These are phyloP conservation scores for Pogonomyrmex californicus DNA, from an alignment of 1,140 invertebrate species.

Conservation along the genomic window DNA sequence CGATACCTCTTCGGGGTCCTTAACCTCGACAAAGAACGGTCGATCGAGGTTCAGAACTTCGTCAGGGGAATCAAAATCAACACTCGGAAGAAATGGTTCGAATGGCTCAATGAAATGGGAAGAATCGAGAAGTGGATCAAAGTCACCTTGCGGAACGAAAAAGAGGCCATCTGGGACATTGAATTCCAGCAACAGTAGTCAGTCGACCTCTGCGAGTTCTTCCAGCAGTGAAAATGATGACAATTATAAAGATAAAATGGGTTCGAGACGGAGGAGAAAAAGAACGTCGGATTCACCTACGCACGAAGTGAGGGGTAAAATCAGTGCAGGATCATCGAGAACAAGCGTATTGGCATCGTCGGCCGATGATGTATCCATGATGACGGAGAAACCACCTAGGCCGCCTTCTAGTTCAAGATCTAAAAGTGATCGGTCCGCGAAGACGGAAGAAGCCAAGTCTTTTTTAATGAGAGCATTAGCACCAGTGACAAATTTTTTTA, in stretches of 20 bases:
- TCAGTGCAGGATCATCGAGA: constrained; percentile 83
- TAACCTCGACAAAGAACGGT: constrained; percentile 65
- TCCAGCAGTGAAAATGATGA: constrained; percentile 80
- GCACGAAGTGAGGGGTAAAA: constrained; percentile 76
- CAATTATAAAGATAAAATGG: constrained; percentile 44
- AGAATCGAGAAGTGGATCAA: constrained; percentile 72
- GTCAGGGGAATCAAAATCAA: constrained; percentile 67
- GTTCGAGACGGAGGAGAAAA: constrained; percentile 70
- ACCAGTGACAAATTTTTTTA: constrained; percentile 90
- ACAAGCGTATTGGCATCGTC: constrained; percentile 87
- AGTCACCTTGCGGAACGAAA: constrained; percentile 69
- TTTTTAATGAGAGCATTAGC: constrained; percentile 91
- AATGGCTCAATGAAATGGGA: constrained; percentile 36
- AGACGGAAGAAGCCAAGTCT: constrained; percentile 90
- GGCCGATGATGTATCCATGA: constrained; percentile 88
- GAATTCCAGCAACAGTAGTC: constrained; percentile 78
- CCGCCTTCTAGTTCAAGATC: constrained; percentile 85
- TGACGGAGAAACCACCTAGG: constrained; percentile 87
- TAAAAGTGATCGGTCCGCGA: constrained; percentile 85
- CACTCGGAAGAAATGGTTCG: constrained; percentile 33
- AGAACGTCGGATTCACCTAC: constrained; percentile 74
- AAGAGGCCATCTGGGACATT: constrained; percentile 64
- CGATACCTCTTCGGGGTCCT: constrained; percentile 62
- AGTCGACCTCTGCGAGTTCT: constrained; percentile 79
- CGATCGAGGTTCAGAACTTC: constrained; percentile 70